Percentiles rank a stretch among this genome's conserved stretches.
These are phyloP conservation scores for Drymodes brunneopygia DNA, from an alignment of 2,113 vertebrate genomes.

Conservation along the genomic window DNA sequence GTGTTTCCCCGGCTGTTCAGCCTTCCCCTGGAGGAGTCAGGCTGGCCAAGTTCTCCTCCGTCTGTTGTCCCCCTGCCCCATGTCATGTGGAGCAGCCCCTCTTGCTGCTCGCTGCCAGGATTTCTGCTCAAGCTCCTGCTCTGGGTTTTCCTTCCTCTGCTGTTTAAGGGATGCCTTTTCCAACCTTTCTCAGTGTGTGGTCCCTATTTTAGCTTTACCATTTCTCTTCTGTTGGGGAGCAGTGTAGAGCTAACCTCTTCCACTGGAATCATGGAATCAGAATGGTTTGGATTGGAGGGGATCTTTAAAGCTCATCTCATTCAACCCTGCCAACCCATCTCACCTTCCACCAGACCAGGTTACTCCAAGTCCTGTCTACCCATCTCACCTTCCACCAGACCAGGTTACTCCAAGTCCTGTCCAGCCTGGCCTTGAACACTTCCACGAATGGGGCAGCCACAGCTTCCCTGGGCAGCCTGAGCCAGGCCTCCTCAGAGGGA, in stretches of 20 bases:
- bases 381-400: not conserved
- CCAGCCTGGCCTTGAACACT: not conserved
- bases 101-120: not conserved
- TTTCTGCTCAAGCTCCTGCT: not conserved
- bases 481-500: not conserved
- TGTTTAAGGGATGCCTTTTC: not conserved
- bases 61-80: not conserved
- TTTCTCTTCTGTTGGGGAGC: not conserved
- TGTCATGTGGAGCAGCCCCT: not conserved
- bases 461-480: not conserved
- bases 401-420: not conserved
- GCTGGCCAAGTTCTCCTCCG: not conserved
- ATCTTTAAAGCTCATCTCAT: not conserved
- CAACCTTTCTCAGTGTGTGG: not conserved
- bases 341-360: not conserved
- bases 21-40: not conserved
- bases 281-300: not conserved
- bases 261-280: not conserved
- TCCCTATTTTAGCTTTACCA: not conserved
- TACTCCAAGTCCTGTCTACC: not conserved
- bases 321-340: not conserved
- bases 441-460: not conserved
- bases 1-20: not conserved
- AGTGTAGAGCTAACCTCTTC: not conserved
- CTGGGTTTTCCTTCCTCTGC: not conserved